Evolutionary conservation across 2,888 invertebrate genomes (phyloP), one percentile per base, ranked within the genome.

Genomic region (Melieria crassipennis): DNA sequence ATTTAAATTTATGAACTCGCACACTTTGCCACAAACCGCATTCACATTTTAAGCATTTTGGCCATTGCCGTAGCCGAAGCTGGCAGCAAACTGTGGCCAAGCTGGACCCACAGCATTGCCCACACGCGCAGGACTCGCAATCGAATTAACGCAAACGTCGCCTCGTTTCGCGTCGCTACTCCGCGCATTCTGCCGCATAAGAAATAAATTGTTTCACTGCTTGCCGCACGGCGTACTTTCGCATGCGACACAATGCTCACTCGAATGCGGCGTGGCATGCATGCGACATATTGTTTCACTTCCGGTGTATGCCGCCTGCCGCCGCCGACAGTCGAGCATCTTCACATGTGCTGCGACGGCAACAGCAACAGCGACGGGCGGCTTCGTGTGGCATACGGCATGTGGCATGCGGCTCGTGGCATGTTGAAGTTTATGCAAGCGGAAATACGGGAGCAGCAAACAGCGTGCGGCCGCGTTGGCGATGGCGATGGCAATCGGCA

Each of bases 1-100:
- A 65, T 70, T 70, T 65, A 65, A 71, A 71, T 71, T 66, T 71
- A 71, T 66, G 71, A 55, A 66, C 71, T 62, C 66, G 50, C 50
- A 9, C 52, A 66, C 68, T 60, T 55, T 66, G 60, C n/a, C 55
- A 65, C 60, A 60, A 56, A 55, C 57, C 61, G 55, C 55, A 66
- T 61, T 55, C 61, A 64, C 48, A 57, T 71, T 71, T 71, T 62
- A 71, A 66, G 71, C 66, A 71, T 56, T 71, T 66, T 66, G 56
- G 57, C 70, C 57, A 55, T 57, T 58, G 58, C 48, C 30, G 64
- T 69, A 43, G 56, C 56, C 47, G 47, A 63, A 55, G 42, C 46
- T 43, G 48, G n/a, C 48, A 66, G 48, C 47, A 57, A 66, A 66
- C 57, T 57, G 60, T 66, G 66, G 50, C 57, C 66, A 58, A 66